Base-by-base conservation (phyloP, 2,797 vertebrate genomes). In the Hydrocynus forskahlii region DNA sequence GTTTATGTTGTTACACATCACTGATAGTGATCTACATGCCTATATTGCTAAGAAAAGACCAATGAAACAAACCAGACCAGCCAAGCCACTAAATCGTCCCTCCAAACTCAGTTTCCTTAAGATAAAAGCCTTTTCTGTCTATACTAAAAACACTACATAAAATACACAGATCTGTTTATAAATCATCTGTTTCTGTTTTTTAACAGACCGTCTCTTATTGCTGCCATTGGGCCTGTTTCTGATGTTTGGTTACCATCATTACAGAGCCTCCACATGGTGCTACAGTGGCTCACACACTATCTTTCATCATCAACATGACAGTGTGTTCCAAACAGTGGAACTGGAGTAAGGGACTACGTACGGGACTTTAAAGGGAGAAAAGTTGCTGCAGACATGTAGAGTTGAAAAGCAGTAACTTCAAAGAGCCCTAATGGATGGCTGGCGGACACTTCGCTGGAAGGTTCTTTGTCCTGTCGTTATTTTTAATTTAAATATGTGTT, bases 331-430 rank as follows among this genome's bases (percentile, higher is more conserved):
- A 23, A 59, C 57, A 25, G 59, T 9, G 12, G 10, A 59, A 59
- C 21, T 59, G n/a, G 23, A 59, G 57, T 12, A 55, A 5, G 54
- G 17, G 54, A 13, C 21, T 23, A 21, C n/a, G 21, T 59, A 60
- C 25, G 59, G 59, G 21, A 60, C 59, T 60, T 60, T 60, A 21
- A 60, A 60, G 59, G 59, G 59, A 23, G 59, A 60, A 60, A 23
- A 60, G 10, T 60, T 9, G 9, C 59, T 12, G 59, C 13, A 25
- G 59, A 21, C 21, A n/a, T 60, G 59, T 60, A 60, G 59, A 23
- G 59, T 23, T 60, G 59, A 60, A 60, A 60, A 60, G 21, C 59
- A 60, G 59, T 60, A 7, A n/a, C 59, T 60, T 60, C 59, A 60
- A 60, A 60, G 59, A 9, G 59, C 21, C 59, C 59, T 60, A 60